Evolutionary conservation across 2,888 invertebrate species (phyloP).

Genomic region (Drosophila paranaensis): DNA sequence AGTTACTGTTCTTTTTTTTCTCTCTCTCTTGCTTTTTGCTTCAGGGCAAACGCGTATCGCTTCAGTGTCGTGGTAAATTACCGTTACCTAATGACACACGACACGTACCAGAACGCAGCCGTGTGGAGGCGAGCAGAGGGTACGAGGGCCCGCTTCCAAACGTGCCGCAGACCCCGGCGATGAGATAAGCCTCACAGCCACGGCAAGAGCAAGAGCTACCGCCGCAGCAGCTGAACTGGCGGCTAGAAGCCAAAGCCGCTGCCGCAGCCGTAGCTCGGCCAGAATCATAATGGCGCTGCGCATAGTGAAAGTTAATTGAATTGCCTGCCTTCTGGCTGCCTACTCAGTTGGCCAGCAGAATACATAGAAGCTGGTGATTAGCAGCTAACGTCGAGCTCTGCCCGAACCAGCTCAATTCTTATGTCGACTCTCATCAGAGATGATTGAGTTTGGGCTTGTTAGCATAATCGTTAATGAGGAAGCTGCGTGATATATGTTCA

Average conservation of each 20-base stretch:
- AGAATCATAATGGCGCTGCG: conserved; percentile 46
- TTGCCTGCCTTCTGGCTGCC: conserved; percentile 27
- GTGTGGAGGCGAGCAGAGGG: background rate
- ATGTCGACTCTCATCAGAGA: background rate
- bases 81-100: conserved; percentile 72
- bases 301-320: conserved; percentile 65
- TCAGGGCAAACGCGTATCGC: conserved; percentile 45
- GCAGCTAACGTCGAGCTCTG: background rate
- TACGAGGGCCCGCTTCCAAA: conserved; percentile 41
- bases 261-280: conserved; percentile 29
- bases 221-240: conserved; percentile 21
- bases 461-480: background rate
- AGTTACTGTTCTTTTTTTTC: conserved; percentile 7
- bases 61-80: conserved; percentile 58
- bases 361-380: conserved; percentile 14
- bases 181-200: conserved; percentile 45
- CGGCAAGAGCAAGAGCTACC: conserved; percentile 11
- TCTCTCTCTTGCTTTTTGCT: background rate
- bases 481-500: background rate
- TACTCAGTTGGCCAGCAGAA: conserved; percentile 15
- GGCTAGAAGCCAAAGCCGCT: conserved; percentile 18
- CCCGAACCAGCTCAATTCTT: conserved; percentile 3
- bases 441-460: background rate
- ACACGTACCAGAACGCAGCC: conserved; percentile 48
- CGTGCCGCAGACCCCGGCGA: conserved; percentile 45